Base-by-base conservation (phyloP, 2,797 vertebrate species). In the Enteromius paludinosus region DNA sequence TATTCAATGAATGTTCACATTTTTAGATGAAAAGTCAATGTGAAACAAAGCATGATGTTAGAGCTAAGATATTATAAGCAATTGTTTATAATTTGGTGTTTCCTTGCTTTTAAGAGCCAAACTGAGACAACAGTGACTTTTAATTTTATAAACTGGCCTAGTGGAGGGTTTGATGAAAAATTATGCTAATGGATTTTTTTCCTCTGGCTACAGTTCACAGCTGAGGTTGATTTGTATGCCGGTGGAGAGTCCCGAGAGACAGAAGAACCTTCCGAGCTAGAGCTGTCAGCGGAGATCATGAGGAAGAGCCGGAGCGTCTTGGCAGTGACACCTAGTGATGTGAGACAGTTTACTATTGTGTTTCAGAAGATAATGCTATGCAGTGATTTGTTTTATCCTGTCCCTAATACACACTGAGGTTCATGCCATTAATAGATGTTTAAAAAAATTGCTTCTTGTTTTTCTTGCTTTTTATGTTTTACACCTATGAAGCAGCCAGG, bases 281-380 rank as follows among this genome's bases (percentile, higher is more conserved):
- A 52, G 45, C 66, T 72, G 64, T 54, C 86, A 52, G 87, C 82
- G 49, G 74, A 47, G 72, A 96, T 81, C 82, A 99, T 99, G 98
- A 98, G 96, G 96, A 99, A 98, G 90, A 99, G 98, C 94, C 94
- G 95, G 87, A 98, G 97, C 86, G 96, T 96, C 78, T 95, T 96
- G 89, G 88, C 95, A 5, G 96, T 96, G 84, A 93, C 95, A 6
- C 94, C 96, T 20, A 94, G 94, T 54, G 96, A 97, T 71, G 98
- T 99, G 91, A 95, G 95, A 69, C 33, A 69, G 91, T 65, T 74
- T 56, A 61, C 3, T 61, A 5, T 38, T 54, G 28, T 25, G 65
- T 30, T 49, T 9, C 33, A 17, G 33, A 71, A 8, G 15, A 47
- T 52, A 52, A 38, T 35, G 38, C 25, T 64, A 61, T 43, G 68